Conservation (phyloP, 2,797 vertebrate species). For the Perodicticus potto region DNA sequence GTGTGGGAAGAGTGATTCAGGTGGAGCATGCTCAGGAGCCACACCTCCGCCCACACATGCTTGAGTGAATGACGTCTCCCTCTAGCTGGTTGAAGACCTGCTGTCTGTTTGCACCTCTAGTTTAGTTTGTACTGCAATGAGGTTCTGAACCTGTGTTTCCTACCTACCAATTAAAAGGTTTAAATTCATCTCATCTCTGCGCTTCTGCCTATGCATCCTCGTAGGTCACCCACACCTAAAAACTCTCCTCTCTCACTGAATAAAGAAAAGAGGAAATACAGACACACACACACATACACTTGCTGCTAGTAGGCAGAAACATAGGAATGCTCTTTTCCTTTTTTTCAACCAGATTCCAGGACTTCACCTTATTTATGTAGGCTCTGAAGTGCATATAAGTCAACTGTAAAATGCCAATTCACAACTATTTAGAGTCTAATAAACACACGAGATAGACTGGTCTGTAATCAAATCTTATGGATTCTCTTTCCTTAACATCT, state of each 20-base stretch:
- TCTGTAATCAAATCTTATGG: not conserved
- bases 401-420: not conserved
- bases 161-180: not conserved
- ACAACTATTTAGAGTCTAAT: not conserved
- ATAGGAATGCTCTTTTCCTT: not conserved
- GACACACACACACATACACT: not conserved
- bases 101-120: not conserved
- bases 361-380: not conserved
- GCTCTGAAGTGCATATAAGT: not conserved
- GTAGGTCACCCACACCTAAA: not conserved
- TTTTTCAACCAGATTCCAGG: not conserved
- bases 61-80: not conserved
- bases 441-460: not conserved
- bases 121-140: not conserved
- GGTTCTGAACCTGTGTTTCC: not conserved
- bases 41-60: not conserved
- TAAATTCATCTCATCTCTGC: not conserved
- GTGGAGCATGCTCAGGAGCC: not conserved
- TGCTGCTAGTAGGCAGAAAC: not conserved
- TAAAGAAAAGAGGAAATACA: not conserved
- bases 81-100: not conserved
- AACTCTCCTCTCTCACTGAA: not conserved
- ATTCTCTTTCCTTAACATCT: not conserved
- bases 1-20: not conserved
- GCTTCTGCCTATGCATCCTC: not conserved